Evolutionary conservation across 1,140 invertebrate species (phyloP).

Genomic region (Pseudomyrmex sp.): DNA sequence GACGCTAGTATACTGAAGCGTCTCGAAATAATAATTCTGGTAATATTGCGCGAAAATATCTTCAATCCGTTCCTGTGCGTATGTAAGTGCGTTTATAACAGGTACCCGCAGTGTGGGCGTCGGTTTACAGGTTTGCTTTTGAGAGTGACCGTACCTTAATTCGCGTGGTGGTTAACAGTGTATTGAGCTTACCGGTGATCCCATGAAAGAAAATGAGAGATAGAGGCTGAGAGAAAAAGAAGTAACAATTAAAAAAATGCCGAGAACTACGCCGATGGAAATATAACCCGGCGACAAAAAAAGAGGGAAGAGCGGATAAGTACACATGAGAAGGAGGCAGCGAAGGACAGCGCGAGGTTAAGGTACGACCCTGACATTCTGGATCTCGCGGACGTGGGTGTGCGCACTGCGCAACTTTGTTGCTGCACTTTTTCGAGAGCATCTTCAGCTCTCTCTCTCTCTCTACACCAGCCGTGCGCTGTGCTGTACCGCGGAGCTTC

Average conservation of each 20-base stretch:
- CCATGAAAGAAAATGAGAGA: constrained; percentile 7
- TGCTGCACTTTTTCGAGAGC: constrained; percentile 59
- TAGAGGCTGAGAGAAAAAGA: not conserved
- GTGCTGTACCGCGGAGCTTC: not conserved
- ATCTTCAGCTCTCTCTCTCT: constrained; percentile 35
- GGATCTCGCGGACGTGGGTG: constrained; percentile 62
- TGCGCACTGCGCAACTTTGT: constrained; percentile 59
- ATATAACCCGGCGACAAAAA: constrained; percentile 52
- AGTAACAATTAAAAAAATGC: constrained; percentile 76
- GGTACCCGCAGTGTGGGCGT: constrained; percentile 75
- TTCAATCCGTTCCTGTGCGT: constrained; percentile 62
- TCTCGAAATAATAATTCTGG: not conserved
- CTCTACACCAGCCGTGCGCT: not conserved
- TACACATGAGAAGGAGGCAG: constrained; percentile 28
- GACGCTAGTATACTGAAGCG: not conserved
- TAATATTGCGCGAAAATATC: not conserved
- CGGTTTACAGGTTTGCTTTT: constrained; percentile 75
- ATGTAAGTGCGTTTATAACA: constrained; percentile 60
- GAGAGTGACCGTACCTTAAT: constrained; percentile 74
- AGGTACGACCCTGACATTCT: constrained; percentile 74
- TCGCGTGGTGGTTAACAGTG: constrained; percentile 64
- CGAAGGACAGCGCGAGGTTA: constrained; percentile 70
- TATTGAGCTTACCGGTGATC: constrained; percentile 73
- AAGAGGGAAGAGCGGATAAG: constrained; percentile 21
- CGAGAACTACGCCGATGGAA: constrained; percentile 56